Base-by-base conservation (phyloP, 1,140 invertebrate genomes). In the Sipha flava region DNA sequence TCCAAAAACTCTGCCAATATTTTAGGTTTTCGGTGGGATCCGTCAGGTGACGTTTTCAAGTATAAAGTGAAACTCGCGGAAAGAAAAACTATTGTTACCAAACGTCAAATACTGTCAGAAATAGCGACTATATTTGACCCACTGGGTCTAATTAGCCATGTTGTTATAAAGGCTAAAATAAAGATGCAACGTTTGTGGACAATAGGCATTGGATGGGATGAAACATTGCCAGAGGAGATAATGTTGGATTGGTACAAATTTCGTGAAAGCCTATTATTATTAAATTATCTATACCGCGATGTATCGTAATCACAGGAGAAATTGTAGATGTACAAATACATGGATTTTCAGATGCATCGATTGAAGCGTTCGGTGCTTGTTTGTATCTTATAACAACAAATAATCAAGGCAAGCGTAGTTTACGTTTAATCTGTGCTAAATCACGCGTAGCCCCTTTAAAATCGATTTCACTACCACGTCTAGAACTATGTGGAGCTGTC, bases 401-500 rank as follows among this genome's bases (percentile, higher is more conserved):
- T 64, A 34, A 66, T 37, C 73, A 68, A 47, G 12, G 23, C 18
- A 21, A 52, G 21, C 49, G 21, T 21, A 52, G 5, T 3, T 68
- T 81, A 3, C 40, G 64, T n/a, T 80, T 81, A 29, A 23, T 83
- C 2, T 54, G 57, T 21, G 77, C 81, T 14, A 83, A 83, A 72
- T 80, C 81, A 1, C 81, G 81, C 40, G 77, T 83, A 2, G 80
- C 80, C 0, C 81, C 83, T 9, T n/a, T 82, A 16, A 83, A 83
- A 37, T 54, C 29, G 2, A 68, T 82, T 1, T 85, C 85, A 21
- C 82, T 89, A 47, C 88, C 88, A 0, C 40, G 85, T 54, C 75
- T 87, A 64, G 86, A 87, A 81, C 80, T 87, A 18, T 83, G 82
- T 31, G 85, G 82, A 21, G 86, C 86, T 1, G 23, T 84, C 16